Percentiles rank a stretch among this genome's conserved stretches.
phyloP scores from a whole-genome alignment of 2,797 vertebrate genomes.

The Paguma larvata region DNA sequence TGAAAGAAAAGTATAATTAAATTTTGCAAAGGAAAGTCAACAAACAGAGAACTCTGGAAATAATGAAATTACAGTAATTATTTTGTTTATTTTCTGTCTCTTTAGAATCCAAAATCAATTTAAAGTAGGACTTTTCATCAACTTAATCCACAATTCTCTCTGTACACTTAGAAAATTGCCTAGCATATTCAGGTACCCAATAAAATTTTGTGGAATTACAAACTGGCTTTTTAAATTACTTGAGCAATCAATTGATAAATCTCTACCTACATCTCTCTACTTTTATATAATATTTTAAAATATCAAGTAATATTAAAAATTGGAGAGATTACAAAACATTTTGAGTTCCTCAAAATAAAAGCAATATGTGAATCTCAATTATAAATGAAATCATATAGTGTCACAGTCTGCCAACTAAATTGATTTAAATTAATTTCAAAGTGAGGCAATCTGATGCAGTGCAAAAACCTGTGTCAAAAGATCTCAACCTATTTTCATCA shows the following conservation, averaged over 20 bases:
- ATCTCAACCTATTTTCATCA: neutral
- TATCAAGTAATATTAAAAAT: neutral
- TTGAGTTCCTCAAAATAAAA: slow-evolving; percentile 23
- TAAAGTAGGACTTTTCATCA: neutral
- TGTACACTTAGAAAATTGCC: neutral
- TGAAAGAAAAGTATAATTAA: neutral
- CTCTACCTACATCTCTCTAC: neutral
- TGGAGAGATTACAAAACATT: neutral
- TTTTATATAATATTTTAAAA: neutral
- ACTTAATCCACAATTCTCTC: neutral
- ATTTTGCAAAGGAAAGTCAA: neutral
- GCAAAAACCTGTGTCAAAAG: neutral
- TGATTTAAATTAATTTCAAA: slow-evolving; percentile 5
- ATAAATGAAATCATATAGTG: neutral
- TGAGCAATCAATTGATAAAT: neutral
- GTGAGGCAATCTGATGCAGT: neutral
- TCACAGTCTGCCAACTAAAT: neutral
- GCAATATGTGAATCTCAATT: neutral
- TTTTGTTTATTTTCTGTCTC: neutral
- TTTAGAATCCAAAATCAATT: neutral
- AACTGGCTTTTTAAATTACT: neutral
- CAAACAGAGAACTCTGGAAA: neutral
- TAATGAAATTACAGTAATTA: neutral
- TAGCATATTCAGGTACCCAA: neutral
- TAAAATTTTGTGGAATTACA: neutral